A percentile compares a stretch with the other conserved stretches of the same genome.
Conservation (phyloP, 2,888 invertebrate species). For the Chrysolina americana region DNA sequence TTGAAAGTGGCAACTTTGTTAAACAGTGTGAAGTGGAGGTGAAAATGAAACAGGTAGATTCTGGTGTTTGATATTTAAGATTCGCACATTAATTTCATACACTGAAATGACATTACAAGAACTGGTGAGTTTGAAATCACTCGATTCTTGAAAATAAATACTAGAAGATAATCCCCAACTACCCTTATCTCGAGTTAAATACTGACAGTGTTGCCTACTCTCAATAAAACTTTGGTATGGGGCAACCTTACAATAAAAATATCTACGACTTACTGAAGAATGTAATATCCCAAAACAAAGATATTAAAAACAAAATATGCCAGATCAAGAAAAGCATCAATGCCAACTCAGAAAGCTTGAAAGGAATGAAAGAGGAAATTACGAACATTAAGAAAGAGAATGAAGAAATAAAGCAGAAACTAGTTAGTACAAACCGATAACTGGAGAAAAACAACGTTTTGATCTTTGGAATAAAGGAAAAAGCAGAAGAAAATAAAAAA, state of each 20-base stretch:
- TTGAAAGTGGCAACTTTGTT: no score
- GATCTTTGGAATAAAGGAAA: not conserved
- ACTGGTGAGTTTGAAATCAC: no score
- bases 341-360: not conserved
- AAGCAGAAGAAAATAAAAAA: not conserved
- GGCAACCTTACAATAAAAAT: slow-evolving; percentile 1
- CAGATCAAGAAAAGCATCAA: not conserved
- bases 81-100: no score
- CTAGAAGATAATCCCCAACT: no score
- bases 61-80: no score
- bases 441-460: not conserved
- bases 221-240: not conserved
- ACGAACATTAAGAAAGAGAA: not conserved
- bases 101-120: no score
- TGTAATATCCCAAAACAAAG: not conserved
- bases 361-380: slow-evolving; percentile 1
- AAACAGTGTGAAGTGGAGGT: no score
- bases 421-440: not conserved
- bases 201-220: no score
- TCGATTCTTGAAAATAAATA: no score
- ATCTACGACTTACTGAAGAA: not conserved
- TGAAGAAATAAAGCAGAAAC: not conserved
- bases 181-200: no score
- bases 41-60: no score
- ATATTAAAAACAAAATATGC: not conserved